These are phyloP conservation scores for Argyresthia goedartella DNA, from an alignment of 2,888 invertebrate genomes.

Conservation along the genomic window DNA sequence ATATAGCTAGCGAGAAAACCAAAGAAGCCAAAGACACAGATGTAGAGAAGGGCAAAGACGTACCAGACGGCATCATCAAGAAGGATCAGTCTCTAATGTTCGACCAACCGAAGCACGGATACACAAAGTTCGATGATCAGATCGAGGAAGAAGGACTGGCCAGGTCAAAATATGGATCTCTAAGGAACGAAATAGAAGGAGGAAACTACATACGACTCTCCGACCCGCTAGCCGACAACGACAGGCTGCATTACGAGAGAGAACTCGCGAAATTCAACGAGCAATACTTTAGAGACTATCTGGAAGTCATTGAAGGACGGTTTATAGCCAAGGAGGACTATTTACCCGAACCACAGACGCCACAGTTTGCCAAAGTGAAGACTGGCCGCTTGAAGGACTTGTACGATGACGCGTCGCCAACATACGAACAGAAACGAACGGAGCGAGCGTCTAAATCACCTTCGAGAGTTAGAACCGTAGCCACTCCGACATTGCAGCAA, in stretches of 20 bases:
- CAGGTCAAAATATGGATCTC: conserved; percentile 56
- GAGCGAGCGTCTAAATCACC: conserved; percentile 43
- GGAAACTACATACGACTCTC: conserved; percentile 53
- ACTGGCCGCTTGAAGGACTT: conserved; percentile 42
- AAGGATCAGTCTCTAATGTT: conserved; percentile 32
- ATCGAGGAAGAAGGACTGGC: conserved; percentile 36
- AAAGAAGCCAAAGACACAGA: conserved; percentile 52
- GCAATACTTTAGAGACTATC: conserved; percentile 47
- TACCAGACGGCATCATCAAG: conserved; percentile 15
- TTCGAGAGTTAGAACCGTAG: conserved; percentile 42
- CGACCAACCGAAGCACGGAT: conserved; percentile 32
- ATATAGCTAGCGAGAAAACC: conserved; percentile 11
- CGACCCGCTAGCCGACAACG: conserved; percentile 47
- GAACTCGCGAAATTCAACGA: conserved; percentile 61
- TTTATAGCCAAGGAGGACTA: conserved; percentile 52
- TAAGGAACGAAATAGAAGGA: conserved; percentile 47
- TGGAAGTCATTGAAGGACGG: conserved; percentile 46
- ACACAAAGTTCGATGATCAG: conserved; percentile 34
- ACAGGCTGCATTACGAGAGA: conserved; percentile 49
- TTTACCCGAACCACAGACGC: conserved; percentile 58
- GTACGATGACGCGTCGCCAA: conserved; percentile 50
- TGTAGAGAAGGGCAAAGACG: conserved; percentile 31
- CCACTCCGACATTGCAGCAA: conserved; percentile 59
- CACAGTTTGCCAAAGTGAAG: conserved; percentile 59
- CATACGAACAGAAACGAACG: conserved; percentile 37